Evolutionary conservation across 2,888 invertebrate species (phyloP).

Genomic region (Andrena bucephala): DNA sequence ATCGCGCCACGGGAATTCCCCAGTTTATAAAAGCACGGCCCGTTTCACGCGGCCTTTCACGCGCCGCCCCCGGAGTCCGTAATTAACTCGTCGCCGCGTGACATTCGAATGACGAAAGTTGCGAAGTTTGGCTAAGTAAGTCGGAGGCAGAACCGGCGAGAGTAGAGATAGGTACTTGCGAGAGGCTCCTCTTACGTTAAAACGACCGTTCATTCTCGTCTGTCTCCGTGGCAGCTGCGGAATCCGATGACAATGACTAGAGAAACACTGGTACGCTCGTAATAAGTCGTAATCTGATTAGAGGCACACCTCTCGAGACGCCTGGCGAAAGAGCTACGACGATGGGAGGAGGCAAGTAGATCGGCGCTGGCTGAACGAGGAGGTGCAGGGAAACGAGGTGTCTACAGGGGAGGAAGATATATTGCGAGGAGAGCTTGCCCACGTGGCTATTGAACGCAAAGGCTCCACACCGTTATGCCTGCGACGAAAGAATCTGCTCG

Average conservation of each 20-base stretch:
- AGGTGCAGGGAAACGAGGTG: slow-evolving; percentile 16
- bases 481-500: too few relatives aligned
- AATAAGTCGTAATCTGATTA: slow-evolving; percentile 67
- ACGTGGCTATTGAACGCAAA: too few relatives aligned
- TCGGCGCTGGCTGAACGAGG: not conserved
- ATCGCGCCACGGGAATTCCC: slow-evolving; percentile 14
- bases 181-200: not conserved
- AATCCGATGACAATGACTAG: slow-evolving; percentile 22
- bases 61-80: not conserved
- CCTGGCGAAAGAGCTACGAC: not conserved
- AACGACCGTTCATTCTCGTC: slow-evolving; percentile 4
- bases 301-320: slow-evolving; percentile 19
- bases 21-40: slow-evolving; percentile 33
- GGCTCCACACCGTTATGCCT: too few relatives aligned
- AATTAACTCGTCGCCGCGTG: slow-evolving; percentile 1
- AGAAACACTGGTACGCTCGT: slow-evolving; percentile 35
- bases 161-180: not conserved
- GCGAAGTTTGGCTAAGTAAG: not conserved
- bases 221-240: slow-evolving; percentile 11
- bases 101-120: slow-evolving; percentile 4
- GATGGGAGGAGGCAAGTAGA: not conserved
- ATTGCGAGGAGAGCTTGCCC: not conserved
- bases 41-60: not conserved
- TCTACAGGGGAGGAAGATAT: not conserved
- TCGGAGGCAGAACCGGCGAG: not conserved